Evolutionary conservation across 2,113 vertebrate species (phyloP).

Genomic region (Motacilla alba): DNA sequence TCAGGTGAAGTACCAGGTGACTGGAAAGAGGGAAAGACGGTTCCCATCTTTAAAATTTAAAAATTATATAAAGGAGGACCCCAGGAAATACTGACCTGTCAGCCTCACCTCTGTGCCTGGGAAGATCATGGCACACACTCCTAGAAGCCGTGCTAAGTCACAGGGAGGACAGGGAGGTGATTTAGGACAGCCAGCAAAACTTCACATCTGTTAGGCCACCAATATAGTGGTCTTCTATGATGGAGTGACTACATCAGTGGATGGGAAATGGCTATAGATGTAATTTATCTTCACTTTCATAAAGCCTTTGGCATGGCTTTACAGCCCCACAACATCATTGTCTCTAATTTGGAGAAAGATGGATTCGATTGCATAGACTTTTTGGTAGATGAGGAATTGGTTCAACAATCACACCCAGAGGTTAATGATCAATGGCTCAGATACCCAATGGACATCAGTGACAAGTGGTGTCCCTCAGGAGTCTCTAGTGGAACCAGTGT

Average conservation of each 20-base stretch:
- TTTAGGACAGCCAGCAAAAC: background rate
- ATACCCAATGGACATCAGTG: too few relatives aligned
- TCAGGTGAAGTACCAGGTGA: background rate
- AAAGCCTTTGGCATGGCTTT: background rate
- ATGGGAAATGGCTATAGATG: background rate
- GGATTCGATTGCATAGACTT: background rate
- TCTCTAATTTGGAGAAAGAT: background rate
- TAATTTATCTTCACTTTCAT: background rate
- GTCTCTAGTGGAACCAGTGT: background rate
- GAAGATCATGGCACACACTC: background rate
- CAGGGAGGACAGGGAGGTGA: background rate
- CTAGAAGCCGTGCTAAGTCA: background rate
- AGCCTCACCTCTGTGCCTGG: background rate
- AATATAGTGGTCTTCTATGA: background rate
- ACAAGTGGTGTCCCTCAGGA: background rate
- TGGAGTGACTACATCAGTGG: background rate
- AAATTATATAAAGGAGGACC: background rate
- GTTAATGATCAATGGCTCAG: background rate
- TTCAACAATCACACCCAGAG: background rate
- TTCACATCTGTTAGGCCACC: background rate
- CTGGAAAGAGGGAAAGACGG: background rate
- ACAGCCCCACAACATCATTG: background rate
- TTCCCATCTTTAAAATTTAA: background rate
- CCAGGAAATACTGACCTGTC: background rate
- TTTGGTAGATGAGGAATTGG: background rate